Conservation (phyloP, 2,797 vertebrate species). For the Phrynocephalus forsythii region DNA sequence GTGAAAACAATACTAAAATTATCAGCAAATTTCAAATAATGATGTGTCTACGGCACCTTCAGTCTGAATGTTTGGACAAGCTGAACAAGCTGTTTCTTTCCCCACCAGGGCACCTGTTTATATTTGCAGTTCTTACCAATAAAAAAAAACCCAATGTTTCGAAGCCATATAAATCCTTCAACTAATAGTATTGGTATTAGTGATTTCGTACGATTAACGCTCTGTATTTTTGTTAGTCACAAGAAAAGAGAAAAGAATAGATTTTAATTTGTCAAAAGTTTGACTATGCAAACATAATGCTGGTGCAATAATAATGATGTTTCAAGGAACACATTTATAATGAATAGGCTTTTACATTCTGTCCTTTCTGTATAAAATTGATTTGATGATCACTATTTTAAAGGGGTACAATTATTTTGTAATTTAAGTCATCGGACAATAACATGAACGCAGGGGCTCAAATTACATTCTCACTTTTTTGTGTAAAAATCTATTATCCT, state of each 20-base stretch:
- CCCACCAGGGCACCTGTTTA: background rate
- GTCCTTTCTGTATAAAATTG: conserved; percentile 48
- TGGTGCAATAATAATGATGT: conserved; percentile 56
- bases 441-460: background rate
- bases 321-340: conserved; percentile 65
- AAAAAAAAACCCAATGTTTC: background rate
- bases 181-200: background rate
- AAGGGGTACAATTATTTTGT: background rate
- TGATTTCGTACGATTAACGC: conserved; percentile 38
- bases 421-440: background rate
- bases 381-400: conserved; percentile 11
- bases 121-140: background rate
- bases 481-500: background rate
- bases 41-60: conserved; percentile 10
- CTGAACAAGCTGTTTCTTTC: background rate
- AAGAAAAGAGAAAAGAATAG: conserved; percentile 30
- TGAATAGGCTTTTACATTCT: conserved; percentile 28
- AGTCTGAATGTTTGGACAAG: conserved; percentile 25
- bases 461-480: background rate
- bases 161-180: conserved; percentile 36
- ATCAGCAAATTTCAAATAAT: background rate
- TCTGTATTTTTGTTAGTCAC: conserved; percentile 41
- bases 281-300: conserved; percentile 39
- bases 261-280: conserved; percentile 44
- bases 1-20: conserved; percentile 37